Evolutionary conservation across 2,113 vertebrate genomes (phyloP).

Genomic region (Peromyscus leucopus): DNA sequence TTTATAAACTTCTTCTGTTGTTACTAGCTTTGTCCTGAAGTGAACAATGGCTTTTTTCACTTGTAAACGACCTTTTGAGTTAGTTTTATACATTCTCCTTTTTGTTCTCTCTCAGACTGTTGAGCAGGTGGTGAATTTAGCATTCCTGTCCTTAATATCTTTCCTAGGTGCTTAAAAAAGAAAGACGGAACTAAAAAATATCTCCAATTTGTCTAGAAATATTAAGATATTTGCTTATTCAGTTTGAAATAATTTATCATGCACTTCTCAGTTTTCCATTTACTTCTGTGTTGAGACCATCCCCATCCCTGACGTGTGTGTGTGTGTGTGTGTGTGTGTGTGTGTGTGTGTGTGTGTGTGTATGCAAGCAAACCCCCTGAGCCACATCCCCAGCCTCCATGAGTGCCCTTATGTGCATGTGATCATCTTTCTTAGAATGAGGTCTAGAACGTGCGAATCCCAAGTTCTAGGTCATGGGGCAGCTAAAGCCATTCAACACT

Average conservation of each 20-base stretch:
- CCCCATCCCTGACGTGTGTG: not conserved
- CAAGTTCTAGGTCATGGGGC: not conserved
- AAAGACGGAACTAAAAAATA: not conserved
- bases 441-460: not conserved
- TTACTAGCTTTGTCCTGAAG: constrained; percentile 16
- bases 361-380: too few relatives aligned
- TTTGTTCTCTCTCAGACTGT: not conserved
- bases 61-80: constrained; percentile 29
- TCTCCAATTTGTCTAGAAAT: constrained; percentile 10
- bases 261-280: constrained; percentile 2
- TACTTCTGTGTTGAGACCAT: constrained; percentile 7
- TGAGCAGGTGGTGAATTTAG: constrained; percentile 5
- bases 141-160: not conserved
- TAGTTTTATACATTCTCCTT: not conserved
- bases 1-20: not conserved
- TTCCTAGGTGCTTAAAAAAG: not conserved
- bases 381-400: not conserved
- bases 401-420: not conserved
- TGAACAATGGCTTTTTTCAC: constrained; percentile 5
- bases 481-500: not conserved
- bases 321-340: not conserved
- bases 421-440: not conserved
- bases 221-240: constrained; percentile 44
- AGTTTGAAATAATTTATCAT: not conserved
- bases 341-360: too few relatives aligned